Percentiles rank a stretch among this genome's conserved stretches.
Conservation (phyloP, 2,888 invertebrate genomes). For the Chrysolina haemoptera region DNA sequence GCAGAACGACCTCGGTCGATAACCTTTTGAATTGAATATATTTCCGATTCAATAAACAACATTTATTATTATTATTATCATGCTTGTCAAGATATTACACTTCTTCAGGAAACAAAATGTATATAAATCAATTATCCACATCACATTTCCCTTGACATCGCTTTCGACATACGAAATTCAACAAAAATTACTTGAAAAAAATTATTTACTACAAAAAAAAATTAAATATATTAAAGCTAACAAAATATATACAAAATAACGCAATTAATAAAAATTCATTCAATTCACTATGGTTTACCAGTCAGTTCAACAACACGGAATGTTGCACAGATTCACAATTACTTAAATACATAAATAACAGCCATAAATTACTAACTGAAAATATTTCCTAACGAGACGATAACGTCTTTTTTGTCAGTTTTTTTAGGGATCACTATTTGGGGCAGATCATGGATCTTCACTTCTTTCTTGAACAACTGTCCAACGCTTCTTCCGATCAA, state of each 20-base stretch:
- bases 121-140: too few relatives aligned
- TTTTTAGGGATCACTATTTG: constrained; percentile 73
- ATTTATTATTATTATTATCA: too few relatives aligned
- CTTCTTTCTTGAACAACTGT: constrained; percentile 89
- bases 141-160: too few relatives aligned
- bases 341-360: constrained; percentile 47
- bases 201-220: constrained; percentile 48
- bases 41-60: too few relatives aligned
- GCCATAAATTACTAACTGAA: constrained; percentile 60
- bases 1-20: too few relatives aligned
- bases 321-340: constrained; percentile 51
- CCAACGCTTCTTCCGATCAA: constrained; percentile 89
- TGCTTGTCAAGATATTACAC: too few relatives aligned
- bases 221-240: constrained; percentile 59
- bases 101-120: too few relatives aligned
- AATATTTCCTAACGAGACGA: constrained; percentile 65
- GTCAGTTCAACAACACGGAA: constrained; percentile 54
- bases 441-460: constrained; percentile 88
- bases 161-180: neutral
- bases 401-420: constrained; percentile 62
- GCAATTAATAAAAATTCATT: constrained; percentile 46
- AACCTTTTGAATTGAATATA: too few relatives aligned
- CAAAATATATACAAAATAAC: constrained; percentile 61
- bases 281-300: constrained; percentile 38
- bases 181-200: neutral